Percentiles rank a stretch among this genome's conserved stretches.
Conservation (phyloP, 1,140 invertebrate species). For the Lutraria rhynchaena region DNA sequence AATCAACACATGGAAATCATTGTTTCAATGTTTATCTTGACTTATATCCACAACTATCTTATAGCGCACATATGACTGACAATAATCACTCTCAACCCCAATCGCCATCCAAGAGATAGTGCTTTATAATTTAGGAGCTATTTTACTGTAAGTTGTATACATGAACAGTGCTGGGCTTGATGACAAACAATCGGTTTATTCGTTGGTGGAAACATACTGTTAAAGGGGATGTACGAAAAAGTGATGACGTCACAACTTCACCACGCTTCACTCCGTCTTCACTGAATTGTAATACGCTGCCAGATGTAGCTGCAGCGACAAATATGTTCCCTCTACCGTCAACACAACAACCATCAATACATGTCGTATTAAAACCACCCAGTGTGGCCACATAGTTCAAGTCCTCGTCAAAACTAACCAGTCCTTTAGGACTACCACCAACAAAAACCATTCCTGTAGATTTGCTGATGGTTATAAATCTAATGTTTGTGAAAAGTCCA, state of each 20-base stretch:
- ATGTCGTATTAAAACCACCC: not conserved
- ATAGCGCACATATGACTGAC: too few species aligned
- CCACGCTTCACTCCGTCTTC: slow-evolving; percentile 12
- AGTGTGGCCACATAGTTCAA: not conserved
- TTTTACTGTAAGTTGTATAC: too few species aligned
- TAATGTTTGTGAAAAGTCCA: not conserved
- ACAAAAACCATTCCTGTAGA: not conserved
- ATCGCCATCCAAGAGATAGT: too few species aligned
- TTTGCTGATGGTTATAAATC: not conserved
- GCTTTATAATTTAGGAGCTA: too few species aligned
- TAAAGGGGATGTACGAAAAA: not conserved
- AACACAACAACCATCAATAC: not conserved
- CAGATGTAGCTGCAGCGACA: slow-evolving; percentile 8
- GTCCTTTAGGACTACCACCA: not conserved
- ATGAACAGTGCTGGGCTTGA: too few species aligned
- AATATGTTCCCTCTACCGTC: slow-evolving; percentile 12
- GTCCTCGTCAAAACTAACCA: not conserved
- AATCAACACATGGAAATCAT: too few species aligned
- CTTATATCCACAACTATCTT: too few species aligned
- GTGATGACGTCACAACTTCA: not conserved
- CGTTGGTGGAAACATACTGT: not conserved
- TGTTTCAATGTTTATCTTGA: too few species aligned
- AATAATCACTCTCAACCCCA: too few species aligned
- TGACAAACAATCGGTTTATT: not conserved
- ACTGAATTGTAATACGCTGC: slow-evolving; percentile 11